A percentile compares a stretch with the other conserved stretches of the same genome.
phyloP scores from a whole-genome alignment of 1,140 invertebrate genomes.

The Trichomalopsis sarcophagae region DNA sequence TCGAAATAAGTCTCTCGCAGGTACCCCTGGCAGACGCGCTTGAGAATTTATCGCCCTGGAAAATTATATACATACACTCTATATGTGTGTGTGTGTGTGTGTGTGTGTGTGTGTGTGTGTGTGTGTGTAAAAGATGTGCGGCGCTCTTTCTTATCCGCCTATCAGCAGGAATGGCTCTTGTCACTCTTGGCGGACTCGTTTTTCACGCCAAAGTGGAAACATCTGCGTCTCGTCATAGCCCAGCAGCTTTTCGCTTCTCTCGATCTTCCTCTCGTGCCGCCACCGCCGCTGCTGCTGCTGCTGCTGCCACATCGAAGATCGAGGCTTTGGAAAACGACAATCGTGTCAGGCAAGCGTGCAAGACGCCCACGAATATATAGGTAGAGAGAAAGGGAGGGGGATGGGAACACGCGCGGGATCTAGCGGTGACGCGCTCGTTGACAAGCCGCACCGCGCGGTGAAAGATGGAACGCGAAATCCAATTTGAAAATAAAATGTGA shows the following conservation, averaged over 20 bases:
- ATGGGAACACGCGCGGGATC: neutral
- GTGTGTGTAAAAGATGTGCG: too few relatives aligned
- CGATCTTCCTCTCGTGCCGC: neutral
- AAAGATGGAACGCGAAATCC: constrained; percentile 56
- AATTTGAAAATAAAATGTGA: constrained; percentile 66
- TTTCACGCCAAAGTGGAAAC: constrained; percentile 32
- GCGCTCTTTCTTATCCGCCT: constrained; percentile 10
- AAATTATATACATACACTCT: too few relatives aligned
- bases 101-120: too few relatives aligned
- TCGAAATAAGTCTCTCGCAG: neutral
- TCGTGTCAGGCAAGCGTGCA: neutral
- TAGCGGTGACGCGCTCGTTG: constrained; percentile 41
- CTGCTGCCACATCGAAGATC: constrained; percentile 28
- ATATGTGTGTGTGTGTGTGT: too few relatives aligned
- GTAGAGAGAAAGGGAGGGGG: neutral
- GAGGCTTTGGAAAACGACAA: constrained; percentile 29
- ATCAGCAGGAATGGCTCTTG: constrained; percentile 24
- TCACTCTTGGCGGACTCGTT: constrained; percentile 34
- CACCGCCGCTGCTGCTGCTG: neutral
- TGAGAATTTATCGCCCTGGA: neutral
- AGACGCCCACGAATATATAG: too few relatives aligned
- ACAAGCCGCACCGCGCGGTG: constrained; percentile 52
- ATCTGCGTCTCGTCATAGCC: constrained; percentile 17
- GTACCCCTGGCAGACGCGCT: too few relatives aligned
- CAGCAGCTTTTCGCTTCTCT: constrained; percentile 9